These are phyloP conservation scores for Sorex araneus DNA, from an alignment of 2,113 vertebrate genomes.

Conservation along the genomic window DNA sequence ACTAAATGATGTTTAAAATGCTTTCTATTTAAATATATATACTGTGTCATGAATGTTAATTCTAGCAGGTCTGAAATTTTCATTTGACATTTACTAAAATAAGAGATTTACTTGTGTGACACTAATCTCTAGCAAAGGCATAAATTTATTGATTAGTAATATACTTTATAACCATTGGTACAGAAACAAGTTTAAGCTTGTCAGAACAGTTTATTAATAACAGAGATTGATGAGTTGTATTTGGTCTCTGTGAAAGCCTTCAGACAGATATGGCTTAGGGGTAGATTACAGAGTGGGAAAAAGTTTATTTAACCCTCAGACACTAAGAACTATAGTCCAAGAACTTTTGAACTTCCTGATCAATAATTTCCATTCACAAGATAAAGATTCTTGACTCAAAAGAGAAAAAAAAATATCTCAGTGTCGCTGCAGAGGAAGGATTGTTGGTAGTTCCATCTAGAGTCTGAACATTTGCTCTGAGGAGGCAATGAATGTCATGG, in stretches of 20 bases:
- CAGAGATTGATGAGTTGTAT: neutral
- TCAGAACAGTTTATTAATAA: neutral
- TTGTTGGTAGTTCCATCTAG: neutral
- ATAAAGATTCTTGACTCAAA: neutral
- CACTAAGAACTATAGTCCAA: neutral
- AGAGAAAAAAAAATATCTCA: neutral
- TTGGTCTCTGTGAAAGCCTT: neutral
- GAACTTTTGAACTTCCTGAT: neutral
- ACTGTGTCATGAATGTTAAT: neutral
- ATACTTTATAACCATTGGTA: neutral
- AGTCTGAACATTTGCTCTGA: neutral
- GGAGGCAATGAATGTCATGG: neutral
- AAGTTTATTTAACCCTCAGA: neutral
- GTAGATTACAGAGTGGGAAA: neutral
- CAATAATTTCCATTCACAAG: neutral
- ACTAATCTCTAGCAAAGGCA: neutral
- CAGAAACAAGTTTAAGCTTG: neutral
- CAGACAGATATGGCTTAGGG: rapidly evolving
- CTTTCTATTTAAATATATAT: neutral
- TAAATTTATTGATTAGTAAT: neutral
- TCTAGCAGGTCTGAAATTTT: neutral
- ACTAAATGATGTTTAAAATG: neutral
- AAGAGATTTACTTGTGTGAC: neutral
- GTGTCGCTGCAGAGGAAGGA: neutral
- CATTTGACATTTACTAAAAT: neutral